Evolutionary conservation across 2,888 invertebrate genomes (phyloP), one percentile per base, ranked within the genome.

Genomic region (Parthenolecanium corni): DNA sequence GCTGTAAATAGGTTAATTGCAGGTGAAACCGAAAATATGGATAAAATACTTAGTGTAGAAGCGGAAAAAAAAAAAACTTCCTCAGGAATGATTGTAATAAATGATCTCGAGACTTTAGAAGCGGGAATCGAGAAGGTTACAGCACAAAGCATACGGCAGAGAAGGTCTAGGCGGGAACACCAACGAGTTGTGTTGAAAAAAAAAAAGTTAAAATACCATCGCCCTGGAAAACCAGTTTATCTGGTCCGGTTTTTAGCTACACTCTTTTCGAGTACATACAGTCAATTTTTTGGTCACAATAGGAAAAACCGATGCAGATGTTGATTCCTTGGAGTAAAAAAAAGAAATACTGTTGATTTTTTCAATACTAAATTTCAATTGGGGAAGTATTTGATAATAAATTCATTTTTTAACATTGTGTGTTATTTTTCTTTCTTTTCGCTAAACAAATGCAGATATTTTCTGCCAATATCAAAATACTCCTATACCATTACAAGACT

Each of bases 151-250:
- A 16, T 46, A 57, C 31, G 9, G 31, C 31, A 9, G 18, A 40
- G 57, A 57, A 57, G 49, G 58, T 61, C 58, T 51, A 36, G 49
- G 36, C 49, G 61, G 61, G 52, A 49, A 61, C 49, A 49, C 61
- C 49, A 49, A 61, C 49, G 38, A 61, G 51, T 49, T 61, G 31
- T 31, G 9, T 9, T 31, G 9, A 31, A 9, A 31, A 31, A 31
- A 58, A 49, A 57, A 31, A 61, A 51, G 36, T 20, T 61, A 49
- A 51, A 51, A 61, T 61, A 61, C 61, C 61, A 61, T 49, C 61
- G 49, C 5, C 18, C 61, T 61, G 49, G 51, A 61, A 61, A 61
- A 61, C 61, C 61, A 61, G 61, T 61, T 49, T 40, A 49, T 61
- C 61, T 38, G 47, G 61, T 61, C 51, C 49, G 51, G 51, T 61